These are phyloP conservation scores for Poicephalus meyeri DNA, from an alignment of 2,113 vertebrate genomes.

Conservation along the genomic window DNA sequence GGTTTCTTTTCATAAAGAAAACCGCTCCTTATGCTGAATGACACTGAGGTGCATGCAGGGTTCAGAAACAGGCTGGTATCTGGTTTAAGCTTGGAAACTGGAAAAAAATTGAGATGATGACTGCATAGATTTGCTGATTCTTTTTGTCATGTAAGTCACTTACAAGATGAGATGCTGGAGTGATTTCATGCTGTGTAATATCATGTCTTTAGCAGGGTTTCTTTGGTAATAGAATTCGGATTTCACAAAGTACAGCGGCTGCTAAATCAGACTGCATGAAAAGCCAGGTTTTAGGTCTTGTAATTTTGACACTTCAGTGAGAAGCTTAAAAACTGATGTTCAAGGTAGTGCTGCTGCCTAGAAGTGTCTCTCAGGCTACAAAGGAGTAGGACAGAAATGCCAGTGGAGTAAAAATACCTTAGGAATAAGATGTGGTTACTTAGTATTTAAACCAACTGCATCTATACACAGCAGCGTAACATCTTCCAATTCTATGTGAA, in stretches of 20 bases:
- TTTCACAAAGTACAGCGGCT: not conserved
- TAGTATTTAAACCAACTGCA: not conserved
- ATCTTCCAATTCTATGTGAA: not conserved
- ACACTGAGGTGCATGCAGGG: not conserved
- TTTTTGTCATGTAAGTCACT: not conserved
- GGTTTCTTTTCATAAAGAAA: not conserved
- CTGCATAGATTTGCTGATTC: not conserved
- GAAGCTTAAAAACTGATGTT: not conserved
- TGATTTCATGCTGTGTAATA: slow-evolving; percentile 44
- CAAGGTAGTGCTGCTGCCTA: not conserved
- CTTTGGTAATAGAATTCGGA: slow-evolving; percentile 11
- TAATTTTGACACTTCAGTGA: not conserved
- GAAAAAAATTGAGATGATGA: slow-evolving; percentile 1
- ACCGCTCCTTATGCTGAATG: not conserved
- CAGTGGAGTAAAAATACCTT: not conserved
- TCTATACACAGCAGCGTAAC: not conserved
- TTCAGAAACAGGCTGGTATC: not conserved
- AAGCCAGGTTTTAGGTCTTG: not conserved
- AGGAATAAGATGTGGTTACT: not conserved
- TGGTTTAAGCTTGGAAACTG: slow-evolving; percentile 15
- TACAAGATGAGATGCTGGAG: not conserved
- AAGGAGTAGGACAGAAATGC: not conserved
- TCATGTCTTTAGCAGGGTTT: not conserved
- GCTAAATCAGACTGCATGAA: not conserved
- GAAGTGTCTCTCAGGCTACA: not conserved